Evolutionary conservation across 2,888 invertebrate species (phyloP).

Genomic region (Lithophane leautieri): DNA sequence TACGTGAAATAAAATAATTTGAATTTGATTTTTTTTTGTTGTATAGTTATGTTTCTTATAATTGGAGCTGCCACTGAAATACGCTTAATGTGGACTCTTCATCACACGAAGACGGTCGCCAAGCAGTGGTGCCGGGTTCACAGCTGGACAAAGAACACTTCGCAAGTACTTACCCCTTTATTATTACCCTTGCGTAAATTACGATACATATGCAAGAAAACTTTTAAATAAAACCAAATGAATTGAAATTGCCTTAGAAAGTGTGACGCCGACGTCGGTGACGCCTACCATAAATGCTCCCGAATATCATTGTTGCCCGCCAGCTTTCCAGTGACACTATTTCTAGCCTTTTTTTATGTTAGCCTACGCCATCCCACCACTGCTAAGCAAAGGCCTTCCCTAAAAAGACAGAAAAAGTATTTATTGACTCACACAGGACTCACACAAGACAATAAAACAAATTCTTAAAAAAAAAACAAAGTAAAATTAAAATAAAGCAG

Average conservation of each 20-base stretch:
- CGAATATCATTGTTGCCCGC: neutral
- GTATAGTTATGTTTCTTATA: neutral
- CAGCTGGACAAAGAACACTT: neutral
- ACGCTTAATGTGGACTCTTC: neutral
- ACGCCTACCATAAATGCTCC: neutral
- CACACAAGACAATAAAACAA: too few relatives aligned
- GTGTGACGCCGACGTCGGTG: too few relatives aligned
- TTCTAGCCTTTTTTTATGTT: too few relatives aligned
- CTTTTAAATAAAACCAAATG: neutral
- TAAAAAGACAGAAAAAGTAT: too few relatives aligned
- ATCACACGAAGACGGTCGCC: neutral
- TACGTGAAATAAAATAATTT: neutral
- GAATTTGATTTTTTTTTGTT: neutral
- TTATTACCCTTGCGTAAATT: neutral
- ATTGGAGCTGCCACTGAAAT: neutral
- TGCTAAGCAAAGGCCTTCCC: too few relatives aligned
- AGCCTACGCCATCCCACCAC: too few relatives aligned
- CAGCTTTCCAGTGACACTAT: neutral
- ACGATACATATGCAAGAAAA: neutral
- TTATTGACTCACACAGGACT: too few relatives aligned
- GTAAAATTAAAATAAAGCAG: too few relatives aligned
- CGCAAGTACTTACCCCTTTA: too few relatives aligned
- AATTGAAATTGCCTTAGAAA: neutral
- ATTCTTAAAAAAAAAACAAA: too few relatives aligned
- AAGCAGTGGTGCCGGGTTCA: neutral